phyloP scores from a whole-genome alignment of 2,113 vertebrate species.

The Gnathonemus longibarbis region DNA sequence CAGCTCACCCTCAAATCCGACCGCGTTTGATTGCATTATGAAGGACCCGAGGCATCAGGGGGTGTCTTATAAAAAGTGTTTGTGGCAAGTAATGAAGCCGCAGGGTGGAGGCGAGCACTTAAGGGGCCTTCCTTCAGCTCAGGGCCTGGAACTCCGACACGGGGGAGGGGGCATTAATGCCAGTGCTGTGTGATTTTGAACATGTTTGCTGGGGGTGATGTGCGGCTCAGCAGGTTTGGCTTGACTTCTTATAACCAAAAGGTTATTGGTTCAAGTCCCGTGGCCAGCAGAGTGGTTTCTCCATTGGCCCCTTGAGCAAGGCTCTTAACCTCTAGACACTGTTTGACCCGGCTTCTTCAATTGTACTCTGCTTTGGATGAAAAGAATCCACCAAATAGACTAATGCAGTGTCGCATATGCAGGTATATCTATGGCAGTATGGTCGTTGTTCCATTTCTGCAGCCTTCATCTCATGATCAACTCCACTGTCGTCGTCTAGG shows the following conservation, averaged over 20 bases:
- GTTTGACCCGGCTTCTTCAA: background rate
- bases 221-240: background rate
- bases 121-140: background rate
- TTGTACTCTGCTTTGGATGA: background rate
- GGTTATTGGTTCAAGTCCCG: background rate
- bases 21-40: conserved; percentile 28
- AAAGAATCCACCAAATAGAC: background rate
- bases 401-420: background rate
- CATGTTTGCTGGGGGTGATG: background rate
- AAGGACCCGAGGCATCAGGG: background rate
- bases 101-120: background rate
- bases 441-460: background rate
- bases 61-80: conserved; percentile 10
- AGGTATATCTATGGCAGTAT: background rate
- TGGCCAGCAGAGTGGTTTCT: background rate
- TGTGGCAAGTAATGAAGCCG: conserved; percentile 13
- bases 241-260: background rate
- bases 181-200: background rate
- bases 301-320: background rate
- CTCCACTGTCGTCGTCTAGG: background rate
- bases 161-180: background rate
- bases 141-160: background rate
- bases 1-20: conserved; percentile 21
- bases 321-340: background rate
- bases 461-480: background rate